Evolutionary conservation across 2,797 vertebrate genomes (phyloP).

Genomic region (Jordanella pulchra): DNA sequence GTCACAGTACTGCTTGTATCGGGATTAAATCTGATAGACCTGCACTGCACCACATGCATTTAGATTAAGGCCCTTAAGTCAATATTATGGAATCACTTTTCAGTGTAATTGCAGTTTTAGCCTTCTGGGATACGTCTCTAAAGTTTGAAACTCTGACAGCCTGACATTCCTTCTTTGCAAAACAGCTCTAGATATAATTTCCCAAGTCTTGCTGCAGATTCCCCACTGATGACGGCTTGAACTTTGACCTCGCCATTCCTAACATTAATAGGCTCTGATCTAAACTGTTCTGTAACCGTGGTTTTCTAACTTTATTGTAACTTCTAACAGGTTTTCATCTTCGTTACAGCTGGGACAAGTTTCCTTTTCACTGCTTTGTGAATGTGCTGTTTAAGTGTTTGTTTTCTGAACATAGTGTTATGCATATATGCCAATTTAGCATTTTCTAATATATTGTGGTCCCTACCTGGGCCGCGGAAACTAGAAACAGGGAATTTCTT

Average conservation of each 20-base stretch:
- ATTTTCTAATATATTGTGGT: too few relatives aligned
- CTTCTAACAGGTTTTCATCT: slow-evolving; percentile 15
- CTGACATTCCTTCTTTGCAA: not conserved
- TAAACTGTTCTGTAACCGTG: not conserved
- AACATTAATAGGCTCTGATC: not conserved
- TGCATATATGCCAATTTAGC: not conserved
- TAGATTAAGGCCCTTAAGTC: not conserved
- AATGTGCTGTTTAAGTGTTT: too few relatives aligned
- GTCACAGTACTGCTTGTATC: not conserved
- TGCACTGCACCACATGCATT: not conserved
- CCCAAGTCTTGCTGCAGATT: not conserved
- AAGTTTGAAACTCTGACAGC: not conserved
- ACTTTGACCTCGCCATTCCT: not conserved
- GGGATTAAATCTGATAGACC: slow-evolving; percentile 1
- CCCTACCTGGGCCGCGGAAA: too few relatives aligned
- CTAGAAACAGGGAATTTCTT: not conserved
- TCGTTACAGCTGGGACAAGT: not conserved
- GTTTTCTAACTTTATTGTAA: not conserved
- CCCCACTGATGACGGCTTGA: not conserved
- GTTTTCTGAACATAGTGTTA: not conserved
- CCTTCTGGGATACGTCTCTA: not conserved
- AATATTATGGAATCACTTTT: not conserved
- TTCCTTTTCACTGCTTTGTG: not conserved
- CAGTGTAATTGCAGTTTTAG: not conserved
- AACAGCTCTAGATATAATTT: not conserved